Percentiles rank a stretch among this genome's conserved stretches.
Evolutionary conservation across 2,797 vertebrate species (phyloP).

Genomic region (Sebastes miniatus): DNA sequence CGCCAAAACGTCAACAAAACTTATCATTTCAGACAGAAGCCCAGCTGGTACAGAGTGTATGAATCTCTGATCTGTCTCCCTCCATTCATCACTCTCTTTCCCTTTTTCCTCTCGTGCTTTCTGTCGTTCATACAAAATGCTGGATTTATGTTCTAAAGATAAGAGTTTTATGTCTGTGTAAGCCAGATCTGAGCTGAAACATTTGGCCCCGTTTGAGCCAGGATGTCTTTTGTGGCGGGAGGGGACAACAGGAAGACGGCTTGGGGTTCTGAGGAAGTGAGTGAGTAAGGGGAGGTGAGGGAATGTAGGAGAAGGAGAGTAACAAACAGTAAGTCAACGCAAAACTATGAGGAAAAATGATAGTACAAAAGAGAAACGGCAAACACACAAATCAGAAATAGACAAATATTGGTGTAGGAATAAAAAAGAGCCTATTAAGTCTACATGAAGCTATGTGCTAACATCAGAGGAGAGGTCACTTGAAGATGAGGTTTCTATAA

Average conservation of each 20-base stretch:
- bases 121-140: slow-evolving; percentile 1
- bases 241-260: slow-evolving; percentile 79
- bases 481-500: slow-evolving; percentile 49
- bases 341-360: slow-evolving; percentile 10
- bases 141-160: slow-evolving; percentile 4
- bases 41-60: slow-evolving; percentile 15
- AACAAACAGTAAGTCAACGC: slow-evolving; percentile 20
- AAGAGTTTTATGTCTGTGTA: slow-evolving; percentile 12
- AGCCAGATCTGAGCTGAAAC: slow-evolving; percentile 31
- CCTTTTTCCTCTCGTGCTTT: neutral
- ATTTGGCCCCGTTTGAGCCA: slow-evolving; percentile 44
- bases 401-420: neutral
- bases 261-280: slow-evolving; percentile 75
- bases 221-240: slow-evolving; percentile 76
- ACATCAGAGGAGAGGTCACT: slow-evolving; percentile 31
- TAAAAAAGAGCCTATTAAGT: neutral
- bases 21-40: slow-evolving; percentile 41
- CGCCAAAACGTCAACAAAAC: slow-evolving; percentile 43
- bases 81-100: slow-evolving; percentile 15
- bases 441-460: neutral
- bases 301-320: slow-evolving; percentile 18
- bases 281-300: slow-evolving; percentile 52
- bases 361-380: neutral
- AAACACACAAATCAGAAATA: neutral
- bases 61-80: slow-evolving; percentile 32